These are phyloP conservation scores for Aleiodes alternator DNA, from an alignment of 2,888 invertebrate species.

Conservation along the genomic window DNA sequence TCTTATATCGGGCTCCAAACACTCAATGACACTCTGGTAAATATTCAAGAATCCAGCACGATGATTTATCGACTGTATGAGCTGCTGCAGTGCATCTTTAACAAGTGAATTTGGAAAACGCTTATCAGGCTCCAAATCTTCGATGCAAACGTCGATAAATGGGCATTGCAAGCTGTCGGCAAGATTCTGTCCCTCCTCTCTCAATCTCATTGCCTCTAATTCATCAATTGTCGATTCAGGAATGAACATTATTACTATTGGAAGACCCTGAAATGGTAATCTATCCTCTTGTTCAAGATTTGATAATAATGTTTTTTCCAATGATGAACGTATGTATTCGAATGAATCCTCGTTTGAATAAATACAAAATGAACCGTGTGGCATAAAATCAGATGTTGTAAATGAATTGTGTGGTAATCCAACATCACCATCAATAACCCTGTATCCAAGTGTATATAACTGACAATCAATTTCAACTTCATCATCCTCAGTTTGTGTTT, in stretches of 20 bases:
- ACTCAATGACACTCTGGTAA: constrained; percentile 85
- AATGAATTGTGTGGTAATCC: constrained; percentile 87
- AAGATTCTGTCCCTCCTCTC: constrained; percentile 92
- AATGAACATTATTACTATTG: constrained; percentile 93
- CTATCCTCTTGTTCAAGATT: constrained; percentile 94
- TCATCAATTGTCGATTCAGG: constrained; percentile 90
- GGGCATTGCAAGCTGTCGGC: constrained; percentile 92
- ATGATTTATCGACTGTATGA: constrained; percentile 87
- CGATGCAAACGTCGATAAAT: constrained; percentile 87
- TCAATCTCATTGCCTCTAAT: constrained; percentile 88
- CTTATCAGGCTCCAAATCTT: constrained; percentile 77
- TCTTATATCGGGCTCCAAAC: constrained; percentile 90
- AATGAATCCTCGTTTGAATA: constrained; percentile 94
- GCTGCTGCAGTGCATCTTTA: constrained; percentile 84
- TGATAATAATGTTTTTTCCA: constrained; percentile 92
- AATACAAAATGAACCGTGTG: constrained; percentile 93
- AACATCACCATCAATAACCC: constrained; percentile 91
- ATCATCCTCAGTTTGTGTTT: constrained; percentile 91
- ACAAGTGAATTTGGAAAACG: constrained; percentile 81
- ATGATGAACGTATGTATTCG: constrained; percentile 92
- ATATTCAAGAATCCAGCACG: constrained; percentile 85
- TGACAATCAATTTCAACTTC: constrained; percentile 88
- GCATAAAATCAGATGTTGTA: constrained; percentile 89
- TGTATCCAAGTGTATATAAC: constrained; percentile 88
- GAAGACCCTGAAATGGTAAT: constrained; percentile 88